phyloP scores from a whole-genome alignment of 2,797 vertebrate species.

The Nothura maculosa region DNA sequence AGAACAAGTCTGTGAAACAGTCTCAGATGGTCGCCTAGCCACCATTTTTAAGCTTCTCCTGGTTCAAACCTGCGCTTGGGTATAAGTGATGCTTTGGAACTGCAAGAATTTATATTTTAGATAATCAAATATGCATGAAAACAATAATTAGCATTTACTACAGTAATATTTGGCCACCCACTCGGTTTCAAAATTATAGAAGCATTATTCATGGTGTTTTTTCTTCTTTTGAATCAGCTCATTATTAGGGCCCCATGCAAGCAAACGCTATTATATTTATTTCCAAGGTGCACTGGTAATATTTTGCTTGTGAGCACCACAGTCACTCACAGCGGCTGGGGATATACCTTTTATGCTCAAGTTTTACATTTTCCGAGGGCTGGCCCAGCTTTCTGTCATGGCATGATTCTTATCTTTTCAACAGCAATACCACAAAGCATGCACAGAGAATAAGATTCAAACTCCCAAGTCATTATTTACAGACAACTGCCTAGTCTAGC shows the following conservation, averaged over 20 bases:
- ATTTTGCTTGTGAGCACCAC: conserved; percentile 73
- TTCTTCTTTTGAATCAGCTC: conserved; percentile 77
- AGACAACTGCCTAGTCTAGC: conserved; percentile 90
- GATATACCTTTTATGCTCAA: conserved; percentile 71
- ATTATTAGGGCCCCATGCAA: conserved; percentile 75
- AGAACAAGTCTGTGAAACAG: conserved; percentile 6
- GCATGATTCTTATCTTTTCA: conserved; percentile 93
- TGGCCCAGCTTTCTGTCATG: conserved; percentile 79
- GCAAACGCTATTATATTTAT: conserved; percentile 74
- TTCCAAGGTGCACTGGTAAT: conserved; percentile 76
- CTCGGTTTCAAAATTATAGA: conserved; percentile 80
- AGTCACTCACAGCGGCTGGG: conserved; percentile 75
- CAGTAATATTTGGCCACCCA: conserved; percentile 79
- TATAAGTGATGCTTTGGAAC: conserved; percentile 79
- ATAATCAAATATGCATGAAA: conserved; percentile 78
- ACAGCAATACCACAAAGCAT: conserved; percentile 92
- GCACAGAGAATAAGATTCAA: conserved; percentile 92
- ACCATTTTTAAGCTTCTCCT: conserved; percentile 36
- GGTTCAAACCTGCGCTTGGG: conserved; percentile 57
- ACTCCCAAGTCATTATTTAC: conserved; percentile 86
- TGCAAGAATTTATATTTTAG: conserved; percentile 79
- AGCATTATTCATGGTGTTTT: conserved; percentile 70
- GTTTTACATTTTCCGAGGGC: conserved; percentile 69
- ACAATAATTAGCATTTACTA: conserved; percentile 82
- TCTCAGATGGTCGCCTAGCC: not conserved